Evolutionary conservation across 1,140 invertebrate species (phyloP).

Genomic region (Caenorhabditis brenneri): DNA sequence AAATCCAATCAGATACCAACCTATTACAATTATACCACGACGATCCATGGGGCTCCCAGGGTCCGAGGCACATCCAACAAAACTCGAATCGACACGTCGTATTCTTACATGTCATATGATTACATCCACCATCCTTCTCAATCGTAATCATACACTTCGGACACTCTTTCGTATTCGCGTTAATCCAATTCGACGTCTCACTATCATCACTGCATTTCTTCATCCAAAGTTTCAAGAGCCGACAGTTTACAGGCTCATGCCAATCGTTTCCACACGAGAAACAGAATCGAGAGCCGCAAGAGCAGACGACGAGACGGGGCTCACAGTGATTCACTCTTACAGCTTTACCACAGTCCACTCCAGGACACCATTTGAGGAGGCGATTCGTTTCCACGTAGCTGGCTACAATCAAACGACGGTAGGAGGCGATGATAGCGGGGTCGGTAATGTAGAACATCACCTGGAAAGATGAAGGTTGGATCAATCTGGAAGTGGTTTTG

Average conservation of each 20-base stretch:
- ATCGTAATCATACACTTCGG: conserved; percentile 97
- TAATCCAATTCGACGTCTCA: conserved; percentile 98
- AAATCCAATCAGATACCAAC: not conserved
- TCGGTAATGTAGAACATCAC: conserved; percentile 13
- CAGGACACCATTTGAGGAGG: conserved; percentile 93
- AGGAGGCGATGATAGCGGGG: conserved; percentile 80
- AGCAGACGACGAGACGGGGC: conserved; percentile 87
- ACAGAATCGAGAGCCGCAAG: conserved; percentile 77
- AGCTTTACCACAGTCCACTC: conserved; percentile 92
- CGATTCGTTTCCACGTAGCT: conserved; percentile 86
- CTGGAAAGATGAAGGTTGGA: too few relatives aligned
- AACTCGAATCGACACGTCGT: conserved; percentile 96
- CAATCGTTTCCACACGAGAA: conserved; percentile 96
- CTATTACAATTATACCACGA: conserved; percentile 78
- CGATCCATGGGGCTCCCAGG: conserved; percentile 97
- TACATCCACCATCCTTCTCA: conserved; percentile 97
- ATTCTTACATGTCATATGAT: conserved; percentile 99
- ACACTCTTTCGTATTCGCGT: conserved; percentile 98
- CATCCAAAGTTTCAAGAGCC: conserved; percentile 90
- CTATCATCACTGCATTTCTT: conserved; percentile 99
- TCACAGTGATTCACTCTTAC: conserved; percentile 91
- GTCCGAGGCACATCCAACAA: conserved; percentile 97
- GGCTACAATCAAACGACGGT: conserved; percentile 83
- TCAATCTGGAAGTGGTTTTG: too few relatives aligned
- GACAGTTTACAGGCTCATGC: conserved; percentile 97